Conservation (phyloP, 2,888 invertebrate species). For the Rhogogaster chlorosoma region DNA sequence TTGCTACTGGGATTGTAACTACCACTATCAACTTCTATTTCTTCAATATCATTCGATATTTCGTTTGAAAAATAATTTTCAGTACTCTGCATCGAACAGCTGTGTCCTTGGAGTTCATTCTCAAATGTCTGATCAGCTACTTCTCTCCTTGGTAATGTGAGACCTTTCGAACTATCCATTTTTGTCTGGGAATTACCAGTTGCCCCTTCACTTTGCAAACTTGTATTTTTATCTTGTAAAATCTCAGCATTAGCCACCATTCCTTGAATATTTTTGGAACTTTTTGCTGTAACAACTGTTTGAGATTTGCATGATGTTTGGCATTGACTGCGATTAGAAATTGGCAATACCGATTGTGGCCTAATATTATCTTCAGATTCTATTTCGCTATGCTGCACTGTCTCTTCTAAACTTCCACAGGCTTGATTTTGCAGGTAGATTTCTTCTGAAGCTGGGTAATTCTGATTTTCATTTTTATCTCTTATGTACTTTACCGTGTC, state of each 20-base stretch:
- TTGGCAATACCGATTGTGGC: neutral
- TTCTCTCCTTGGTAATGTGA: neutral
- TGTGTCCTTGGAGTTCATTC: neutral
- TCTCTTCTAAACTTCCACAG: neutral
- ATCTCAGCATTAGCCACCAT: neutral
- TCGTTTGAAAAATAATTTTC: neutral
- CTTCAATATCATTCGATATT: slow-evolving; percentile 12
- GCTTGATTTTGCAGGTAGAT: neutral
- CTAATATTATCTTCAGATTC: neutral
- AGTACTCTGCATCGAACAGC: neutral
- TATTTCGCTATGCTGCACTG: neutral
- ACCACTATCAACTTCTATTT: neutral
- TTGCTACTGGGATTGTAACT: neutral
- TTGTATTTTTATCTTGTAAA: neutral
- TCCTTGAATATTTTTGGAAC: neutral
- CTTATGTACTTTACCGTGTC: neutral
- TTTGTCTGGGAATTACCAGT: neutral
- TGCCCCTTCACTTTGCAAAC: neutral
- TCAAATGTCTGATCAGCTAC: neutral
- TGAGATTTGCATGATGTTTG: slow-evolving; percentile 1
- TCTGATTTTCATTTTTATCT: neutral
- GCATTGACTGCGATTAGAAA: neutral
- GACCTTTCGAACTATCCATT: neutral
- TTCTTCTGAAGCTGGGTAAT: neutral
- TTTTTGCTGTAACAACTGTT: neutral